Evolutionary conservation across 2,888 invertebrate genomes (phyloP), one percentile per base, ranked within the genome.

Genomic region (Acleris laterana): DNA sequence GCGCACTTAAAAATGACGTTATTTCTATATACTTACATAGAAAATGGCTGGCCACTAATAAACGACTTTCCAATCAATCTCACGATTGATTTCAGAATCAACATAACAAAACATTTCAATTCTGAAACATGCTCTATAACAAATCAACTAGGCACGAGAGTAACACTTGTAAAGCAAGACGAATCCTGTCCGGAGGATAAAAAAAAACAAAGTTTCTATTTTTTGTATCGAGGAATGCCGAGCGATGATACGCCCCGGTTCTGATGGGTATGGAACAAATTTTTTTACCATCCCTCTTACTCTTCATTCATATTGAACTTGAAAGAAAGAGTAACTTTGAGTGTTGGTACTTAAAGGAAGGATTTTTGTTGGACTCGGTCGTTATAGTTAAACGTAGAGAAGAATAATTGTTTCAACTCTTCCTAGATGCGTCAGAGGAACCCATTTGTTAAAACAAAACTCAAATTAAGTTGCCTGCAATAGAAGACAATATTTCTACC

Each of bases 111-210:
- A 4, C 1, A 38, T 38, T 13, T 13, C 0, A 4, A 38, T 38
- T 38, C 13, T 38, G 11, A 49, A 77, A 71, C 87, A 84, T 56
- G 77, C 82, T 80, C 75, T 86, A 79, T 69, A 69, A 64, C 70
- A 70, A 76, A 76, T 74, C 74, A 78, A 77, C 74, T 71, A 72
- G 70, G 72, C 71, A 71, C 74, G 71, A 79, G 74, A 82, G 75
- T 75, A 79, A 83, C 84, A 89, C 85, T 86, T 87, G 88, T 84
- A 78, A 73, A 81, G 82, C 89, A 85, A 84, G 84, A 87, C 89
- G 89, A 90, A 89, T 89, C 84, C 87, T 84, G 79, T 63, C 71
- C 72, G 76, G 68, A 71, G 63, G 69, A 69, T 72, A 72, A 77
- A 73, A 71, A 73, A 75, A 77, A 74, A 71, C 68, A 67, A 46